These are phyloP conservation scores for Anarhynchus alexandrinus DNA, from an alignment of 2,113 vertebrate species.

Conservation along the genomic window DNA sequence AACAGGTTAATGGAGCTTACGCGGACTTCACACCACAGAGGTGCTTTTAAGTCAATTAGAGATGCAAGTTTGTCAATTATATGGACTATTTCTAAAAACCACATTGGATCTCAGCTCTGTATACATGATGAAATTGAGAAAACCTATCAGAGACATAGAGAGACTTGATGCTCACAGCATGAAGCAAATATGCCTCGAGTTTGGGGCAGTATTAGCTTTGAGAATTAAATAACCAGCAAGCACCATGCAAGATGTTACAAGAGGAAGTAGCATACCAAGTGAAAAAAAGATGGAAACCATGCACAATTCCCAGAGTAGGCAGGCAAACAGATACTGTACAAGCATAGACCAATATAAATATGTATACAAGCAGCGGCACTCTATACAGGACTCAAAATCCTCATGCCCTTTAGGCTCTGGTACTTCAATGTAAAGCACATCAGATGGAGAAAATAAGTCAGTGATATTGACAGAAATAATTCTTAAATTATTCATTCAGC, in stretches of 20 bases:
- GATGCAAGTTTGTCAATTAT: constrained; percentile 21
- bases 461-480: background rate
- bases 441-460: background rate
- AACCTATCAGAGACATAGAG: background rate
- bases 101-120: background rate
- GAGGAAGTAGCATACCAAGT: background rate
- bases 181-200: background rate
- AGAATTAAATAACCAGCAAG: background rate
- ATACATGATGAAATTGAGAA: background rate
- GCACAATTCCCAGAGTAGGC: background rate
- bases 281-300: background rate
- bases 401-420: background rate
- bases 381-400: background rate
- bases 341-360: background rate
- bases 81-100: constrained; percentile 35
- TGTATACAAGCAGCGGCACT: background rate
- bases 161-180: background rate
- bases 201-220: background rate
- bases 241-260: background rate
- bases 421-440: background rate
- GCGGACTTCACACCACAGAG: constrained; percentile 16
- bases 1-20: constrained; percentile 31
- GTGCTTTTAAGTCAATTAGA: constrained; percentile 34
- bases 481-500: background rate
- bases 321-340: background rate